Percentiles rank a stretch among this genome's conserved stretches.
Conservation (phyloP, 2,888 invertebrate genomes). For the Cinara cedri region DNA sequence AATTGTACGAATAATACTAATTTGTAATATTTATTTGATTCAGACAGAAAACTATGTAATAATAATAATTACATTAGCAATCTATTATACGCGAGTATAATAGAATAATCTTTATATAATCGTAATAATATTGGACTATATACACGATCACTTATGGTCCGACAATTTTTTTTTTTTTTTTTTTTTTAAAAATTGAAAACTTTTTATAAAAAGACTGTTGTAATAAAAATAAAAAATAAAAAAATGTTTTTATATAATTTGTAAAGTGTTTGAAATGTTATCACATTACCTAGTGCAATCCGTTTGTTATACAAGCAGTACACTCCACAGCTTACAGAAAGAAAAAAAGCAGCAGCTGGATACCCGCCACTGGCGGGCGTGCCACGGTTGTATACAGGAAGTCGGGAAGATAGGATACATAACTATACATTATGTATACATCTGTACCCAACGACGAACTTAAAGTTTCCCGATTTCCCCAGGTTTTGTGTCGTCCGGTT, state of each 20-base stretch:
- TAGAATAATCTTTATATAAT: background rate
- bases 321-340: too few relatives aligned
- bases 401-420: too few relatives aligned
- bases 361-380: too few relatives aligned
- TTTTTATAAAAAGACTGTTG: constrained; percentile 55
- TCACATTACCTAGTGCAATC: background rate
- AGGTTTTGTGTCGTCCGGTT: too few relatives aligned
- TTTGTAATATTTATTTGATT: constrained; percentile 35
- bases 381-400: too few relatives aligned
- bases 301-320: too few relatives aligned
- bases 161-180: constrained; percentile 44
- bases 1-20: background rate
- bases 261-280: background rate
- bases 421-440: too few relatives aligned
- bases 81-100: background rate
- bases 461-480: too few relatives aligned
- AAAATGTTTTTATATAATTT: constrained; percentile 44
- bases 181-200: constrained; percentile 42
- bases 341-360: too few relatives aligned
- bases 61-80: background rate
- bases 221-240: constrained; percentile 16
- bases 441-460: too few relatives aligned
- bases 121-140: constrained; percentile 23
- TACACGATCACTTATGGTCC: background rate
- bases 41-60: background rate